Conservation (phyloP, 2,113 vertebrate species). For the Carettochelys insculpta region DNA sequence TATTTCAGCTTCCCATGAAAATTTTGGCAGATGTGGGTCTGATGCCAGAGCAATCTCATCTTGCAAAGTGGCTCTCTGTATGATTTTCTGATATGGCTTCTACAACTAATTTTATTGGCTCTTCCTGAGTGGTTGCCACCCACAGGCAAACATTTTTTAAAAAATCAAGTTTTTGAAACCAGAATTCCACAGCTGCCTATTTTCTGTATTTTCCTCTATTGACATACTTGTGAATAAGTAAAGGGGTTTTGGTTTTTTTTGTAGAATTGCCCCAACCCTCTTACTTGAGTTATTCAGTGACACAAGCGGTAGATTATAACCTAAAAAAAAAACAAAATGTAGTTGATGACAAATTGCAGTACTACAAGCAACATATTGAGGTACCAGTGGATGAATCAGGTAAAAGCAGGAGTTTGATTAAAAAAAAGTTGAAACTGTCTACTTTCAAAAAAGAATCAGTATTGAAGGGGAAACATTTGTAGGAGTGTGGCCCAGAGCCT, state of each 20-base stretch:
- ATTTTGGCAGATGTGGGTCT: slow-evolving; percentile 33
- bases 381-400: slow-evolving; percentile 26
- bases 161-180: background rate
- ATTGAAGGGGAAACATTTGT: background rate
- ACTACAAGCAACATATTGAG: background rate
- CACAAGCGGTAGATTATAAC: slow-evolving; percentile 21
- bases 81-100: background rate
- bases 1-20: slow-evolving; percentile 33
- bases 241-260: too few relatives aligned
- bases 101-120: slow-evolving; percentile 25
- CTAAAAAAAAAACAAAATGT: too few relatives aligned
- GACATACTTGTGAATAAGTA: slow-evolving; percentile 1
- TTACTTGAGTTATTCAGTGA: slow-evolving; percentile 11
- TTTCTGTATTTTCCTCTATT: slow-evolving; percentile 40
- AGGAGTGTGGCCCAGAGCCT: background rate
- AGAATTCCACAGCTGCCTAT: slow-evolving; percentile 1
- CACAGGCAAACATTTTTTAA: slow-evolving; percentile 9
- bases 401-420: slow-evolving; percentile 10
- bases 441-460: background rate
- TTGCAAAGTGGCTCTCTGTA: background rate
- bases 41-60: background rate
- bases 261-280: background rate
- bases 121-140: slow-evolving; percentile 15
- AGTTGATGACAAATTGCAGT: slow-evolving; percentile 32
- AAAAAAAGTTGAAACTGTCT: slow-evolving; percentile 12